Percentiles rank a stretch among this genome's conserved stretches.
Evolutionary conservation across 2,797 vertebrate genomes (phyloP).

Genomic region (Enteromius fasciolatus): DNA sequence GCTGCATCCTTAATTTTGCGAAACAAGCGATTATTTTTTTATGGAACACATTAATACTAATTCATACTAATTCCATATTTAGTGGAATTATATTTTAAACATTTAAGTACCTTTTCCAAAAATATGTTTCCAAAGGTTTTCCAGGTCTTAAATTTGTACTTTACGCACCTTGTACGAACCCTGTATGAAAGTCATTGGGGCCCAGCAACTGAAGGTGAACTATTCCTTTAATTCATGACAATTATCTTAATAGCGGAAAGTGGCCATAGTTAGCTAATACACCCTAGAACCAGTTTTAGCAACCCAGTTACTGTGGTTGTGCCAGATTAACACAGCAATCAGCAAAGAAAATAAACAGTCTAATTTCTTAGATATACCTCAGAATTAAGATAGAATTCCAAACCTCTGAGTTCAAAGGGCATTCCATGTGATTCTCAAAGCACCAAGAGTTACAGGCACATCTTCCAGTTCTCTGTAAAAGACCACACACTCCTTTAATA

Average conservation of each 20-base stretch:
- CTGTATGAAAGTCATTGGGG: background rate
- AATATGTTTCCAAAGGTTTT: no score
- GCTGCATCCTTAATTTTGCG: no score
- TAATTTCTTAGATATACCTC: slow-evolving; percentile 78
- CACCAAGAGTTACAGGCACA: slow-evolving; percentile 67
- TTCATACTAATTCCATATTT: no score
- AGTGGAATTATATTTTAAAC: no score
- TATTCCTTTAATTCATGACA: background rate
- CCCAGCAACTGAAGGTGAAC: background rate
- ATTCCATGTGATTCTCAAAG: slow-evolving; percentile 70
- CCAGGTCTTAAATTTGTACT: no score
- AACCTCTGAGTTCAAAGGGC: slow-evolving; percentile 75
- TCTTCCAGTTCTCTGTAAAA: slow-evolving; percentile 74
- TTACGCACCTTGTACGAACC: no score
- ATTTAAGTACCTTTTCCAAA: no score
- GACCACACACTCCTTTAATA: slow-evolving; percentile 12
- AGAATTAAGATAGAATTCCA: slow-evolving; percentile 86
- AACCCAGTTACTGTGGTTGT: background rate
- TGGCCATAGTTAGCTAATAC: background rate
- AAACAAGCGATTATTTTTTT: no score
- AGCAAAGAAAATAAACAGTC: slow-evolving; percentile 26
- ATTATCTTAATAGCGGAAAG: background rate
- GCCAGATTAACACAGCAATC: background rate
- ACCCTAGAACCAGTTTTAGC: background rate
- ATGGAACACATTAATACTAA: no score